Percentiles rank a stretch among this genome's conserved stretches.
phyloP scores from a whole-genome alignment of 2,888 invertebrate genomes.

The Troglohyphantes excavatus region DNA sequence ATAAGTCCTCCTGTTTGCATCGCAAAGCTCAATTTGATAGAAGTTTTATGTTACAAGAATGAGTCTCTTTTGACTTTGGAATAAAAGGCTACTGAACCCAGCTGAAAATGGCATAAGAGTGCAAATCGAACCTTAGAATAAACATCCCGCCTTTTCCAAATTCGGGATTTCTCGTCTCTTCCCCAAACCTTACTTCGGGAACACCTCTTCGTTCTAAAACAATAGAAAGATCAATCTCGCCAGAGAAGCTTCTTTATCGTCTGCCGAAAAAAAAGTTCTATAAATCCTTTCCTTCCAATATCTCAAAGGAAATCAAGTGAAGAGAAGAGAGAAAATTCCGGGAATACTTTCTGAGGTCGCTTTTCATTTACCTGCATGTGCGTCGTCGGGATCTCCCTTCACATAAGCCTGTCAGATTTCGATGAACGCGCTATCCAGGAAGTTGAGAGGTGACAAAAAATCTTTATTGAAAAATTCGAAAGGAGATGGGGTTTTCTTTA shows the following conservation, averaged over 20 bases:
- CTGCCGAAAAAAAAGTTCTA: neutral
- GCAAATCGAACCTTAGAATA: neutral
- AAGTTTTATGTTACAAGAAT: no score
- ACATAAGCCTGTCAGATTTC: neutral
- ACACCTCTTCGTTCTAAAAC: neutral
- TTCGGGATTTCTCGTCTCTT: neutral
- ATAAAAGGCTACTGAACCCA: no score
- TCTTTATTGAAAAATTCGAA: neutral
- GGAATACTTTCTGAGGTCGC: neutral
- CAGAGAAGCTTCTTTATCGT: neutral
- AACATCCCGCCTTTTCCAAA: neutral
- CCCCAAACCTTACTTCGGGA: neutral
- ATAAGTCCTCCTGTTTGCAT: no score
- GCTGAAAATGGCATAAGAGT: neutral
- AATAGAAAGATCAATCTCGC: neutral
- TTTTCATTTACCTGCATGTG: conserved; percentile 4
- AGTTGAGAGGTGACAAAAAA: neutral
- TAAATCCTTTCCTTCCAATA: neutral
- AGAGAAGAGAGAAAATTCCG: neutral
- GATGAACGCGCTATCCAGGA: neutral
- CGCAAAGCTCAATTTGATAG: no score
- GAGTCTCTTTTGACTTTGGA: no score
- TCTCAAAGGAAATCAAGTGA: conserved; percentile 1
- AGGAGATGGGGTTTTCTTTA: neutral
- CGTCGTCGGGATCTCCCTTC: neutral